phyloP scores from a whole-genome alignment of 2,888 invertebrate genomes.

The Agonopterix heracliana region DNA sequence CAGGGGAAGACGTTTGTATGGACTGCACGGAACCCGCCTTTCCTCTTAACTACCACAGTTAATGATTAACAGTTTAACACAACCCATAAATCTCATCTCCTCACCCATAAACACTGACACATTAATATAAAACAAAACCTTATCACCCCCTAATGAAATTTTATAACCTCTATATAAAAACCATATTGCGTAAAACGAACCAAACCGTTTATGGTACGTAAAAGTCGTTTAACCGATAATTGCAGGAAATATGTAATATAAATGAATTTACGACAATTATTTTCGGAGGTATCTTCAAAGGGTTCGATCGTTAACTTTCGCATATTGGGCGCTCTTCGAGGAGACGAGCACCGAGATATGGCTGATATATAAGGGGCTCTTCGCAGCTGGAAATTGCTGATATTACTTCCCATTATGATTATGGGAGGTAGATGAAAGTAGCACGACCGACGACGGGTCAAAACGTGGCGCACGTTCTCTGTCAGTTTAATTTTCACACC shows the following conservation, averaged over 20 bases:
- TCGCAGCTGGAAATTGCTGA: slow-evolving; percentile 54
- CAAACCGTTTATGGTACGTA: slow-evolving; percentile 13
- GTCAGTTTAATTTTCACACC: slow-evolving; percentile 48
- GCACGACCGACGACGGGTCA: slow-evolving; percentile 42
- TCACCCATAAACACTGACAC: slow-evolving; percentile 5
- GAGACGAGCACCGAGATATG: slow-evolving; percentile 43
- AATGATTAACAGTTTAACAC: no score
- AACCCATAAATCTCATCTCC: slow-evolving; percentile 1
- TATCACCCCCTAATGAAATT: slow-evolving; percentile 26
- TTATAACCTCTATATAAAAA: slow-evolving; percentile 23
- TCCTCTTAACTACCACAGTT: no score
- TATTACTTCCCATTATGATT: slow-evolving; percentile 63
- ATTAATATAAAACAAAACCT: slow-evolving; percentile 17
- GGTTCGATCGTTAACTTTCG: slow-evolving; percentile 38
- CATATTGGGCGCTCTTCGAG: slow-evolving; percentile 28
- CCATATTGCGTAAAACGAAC: slow-evolving; percentile 19
- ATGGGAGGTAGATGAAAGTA: slow-evolving; percentile 54
- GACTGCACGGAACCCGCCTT: no score
- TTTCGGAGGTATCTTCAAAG: slow-evolving; percentile 31
- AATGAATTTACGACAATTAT: slow-evolving; percentile 31
- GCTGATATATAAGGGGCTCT: slow-evolving; percentile 43
- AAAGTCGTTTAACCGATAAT: slow-evolving; percentile 25
- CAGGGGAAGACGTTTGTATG: no score
- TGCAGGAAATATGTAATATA: slow-evolving; percentile 23
- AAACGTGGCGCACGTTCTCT: slow-evolving; percentile 36